These are phyloP conservation scores for Thryonomys swinderianus DNA, from an alignment of 2,113 vertebrate species.

Conservation along the genomic window DNA sequence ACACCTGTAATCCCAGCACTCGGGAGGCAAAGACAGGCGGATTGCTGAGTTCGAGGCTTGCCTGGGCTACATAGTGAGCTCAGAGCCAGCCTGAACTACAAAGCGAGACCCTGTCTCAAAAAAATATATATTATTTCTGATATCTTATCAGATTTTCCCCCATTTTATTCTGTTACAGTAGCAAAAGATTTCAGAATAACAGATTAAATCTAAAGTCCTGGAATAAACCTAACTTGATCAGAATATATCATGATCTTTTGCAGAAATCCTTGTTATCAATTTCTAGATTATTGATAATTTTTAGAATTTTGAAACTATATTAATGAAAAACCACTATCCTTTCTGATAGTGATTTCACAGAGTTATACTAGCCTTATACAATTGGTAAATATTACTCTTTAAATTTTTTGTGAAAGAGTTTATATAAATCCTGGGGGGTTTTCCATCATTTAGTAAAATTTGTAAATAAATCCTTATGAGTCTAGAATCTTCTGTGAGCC, in stretches of 20 bases:
- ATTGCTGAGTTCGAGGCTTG: too few relatives aligned
- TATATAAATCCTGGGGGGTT: background rate
- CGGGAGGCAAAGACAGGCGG: too few relatives aligned
- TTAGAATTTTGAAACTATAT: conserved; percentile 49
- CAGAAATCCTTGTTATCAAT: background rate
- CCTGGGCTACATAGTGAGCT: too few relatives aligned
- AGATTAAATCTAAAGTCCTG: conserved; percentile 23
- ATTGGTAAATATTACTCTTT: background rate
- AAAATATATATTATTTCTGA: too few relatives aligned
- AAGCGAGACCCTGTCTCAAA: too few relatives aligned
- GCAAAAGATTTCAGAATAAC: conserved; percentile 6
- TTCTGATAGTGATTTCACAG: background rate
- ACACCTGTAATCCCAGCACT: too few relatives aligned
- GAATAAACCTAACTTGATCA: background rate
- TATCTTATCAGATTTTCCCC: background rate
- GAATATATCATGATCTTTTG: background rate
- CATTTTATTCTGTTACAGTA: background rate
- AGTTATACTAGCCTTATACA: background rate
- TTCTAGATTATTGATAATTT: conserved; percentile 20
- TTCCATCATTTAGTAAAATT: background rate
- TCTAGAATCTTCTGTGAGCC: background rate
- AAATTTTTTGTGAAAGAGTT: background rate
- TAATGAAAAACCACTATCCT: too few relatives aligned
- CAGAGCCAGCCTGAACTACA: too few relatives aligned
- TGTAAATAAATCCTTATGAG: background rate